Evolutionary conservation across 2,797 vertebrate genomes (phyloP).

Genomic region (Gadopsis bispinosus): DNA sequence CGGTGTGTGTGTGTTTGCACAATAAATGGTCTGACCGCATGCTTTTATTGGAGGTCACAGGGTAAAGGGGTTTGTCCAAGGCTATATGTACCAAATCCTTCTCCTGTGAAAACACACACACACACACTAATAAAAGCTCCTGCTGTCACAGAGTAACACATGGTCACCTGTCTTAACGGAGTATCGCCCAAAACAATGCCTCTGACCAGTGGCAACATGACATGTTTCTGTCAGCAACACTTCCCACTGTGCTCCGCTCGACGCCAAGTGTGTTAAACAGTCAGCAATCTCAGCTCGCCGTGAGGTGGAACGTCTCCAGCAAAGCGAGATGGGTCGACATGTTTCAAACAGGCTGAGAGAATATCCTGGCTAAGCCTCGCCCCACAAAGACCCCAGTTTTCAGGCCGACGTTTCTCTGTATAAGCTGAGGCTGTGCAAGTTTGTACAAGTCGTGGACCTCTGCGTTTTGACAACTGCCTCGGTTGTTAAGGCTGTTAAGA

Average conservation of each 20-base stretch:
- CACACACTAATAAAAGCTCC: constrained; percentile 61
- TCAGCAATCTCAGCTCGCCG: constrained; percentile 53
- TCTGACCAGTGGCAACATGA: constrained; percentile 64
- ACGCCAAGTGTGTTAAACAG: constrained; percentile 69
- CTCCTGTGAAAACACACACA: constrained; percentile 55
- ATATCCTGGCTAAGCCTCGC: constrained; percentile 63
- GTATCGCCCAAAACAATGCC: constrained; percentile 64
- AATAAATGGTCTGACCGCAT: constrained; percentile 58
- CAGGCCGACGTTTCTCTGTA: constrained; percentile 53
- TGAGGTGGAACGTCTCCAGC: constrained; percentile 63
- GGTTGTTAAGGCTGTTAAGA: constrained; percentile 75
- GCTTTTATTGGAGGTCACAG: constrained; percentile 66
- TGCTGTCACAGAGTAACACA: constrained; percentile 62
- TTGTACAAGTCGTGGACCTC: constrained; percentile 77
- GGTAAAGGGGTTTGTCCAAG: constrained; percentile 68
- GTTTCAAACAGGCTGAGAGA: constrained; percentile 67
- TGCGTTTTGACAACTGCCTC: constrained; percentile 70
- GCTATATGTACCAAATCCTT: constrained; percentile 52
- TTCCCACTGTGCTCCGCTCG: constrained; percentile 53
- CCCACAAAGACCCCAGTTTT: constrained; percentile 80
- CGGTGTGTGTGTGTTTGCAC: constrained; percentile 37
- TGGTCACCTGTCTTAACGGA: constrained; percentile 65
- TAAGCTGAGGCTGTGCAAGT: constrained; percentile 73
- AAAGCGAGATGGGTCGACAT: constrained; percentile 62
- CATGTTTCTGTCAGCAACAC: constrained; percentile 76